Percentiles rank a stretch among this genome's conserved stretches.
Evolutionary conservation across 2,113 vertebrate genomes (phyloP).

Genomic region (Phasianus colchicus): DNA sequence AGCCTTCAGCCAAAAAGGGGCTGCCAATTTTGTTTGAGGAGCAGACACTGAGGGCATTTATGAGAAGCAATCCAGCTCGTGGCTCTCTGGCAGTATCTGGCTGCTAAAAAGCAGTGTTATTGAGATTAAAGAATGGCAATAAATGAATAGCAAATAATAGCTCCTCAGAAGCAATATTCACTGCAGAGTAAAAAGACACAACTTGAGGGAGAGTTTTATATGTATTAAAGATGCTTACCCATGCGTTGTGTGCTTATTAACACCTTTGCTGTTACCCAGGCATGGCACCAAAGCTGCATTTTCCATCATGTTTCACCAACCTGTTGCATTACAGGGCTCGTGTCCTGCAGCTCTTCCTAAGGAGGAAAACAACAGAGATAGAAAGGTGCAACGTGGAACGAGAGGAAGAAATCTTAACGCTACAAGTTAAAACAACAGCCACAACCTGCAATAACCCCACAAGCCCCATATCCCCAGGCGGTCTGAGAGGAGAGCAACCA

Average conservation of each 20-base stretch:
- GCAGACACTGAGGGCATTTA: background rate
- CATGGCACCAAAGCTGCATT: background rate
- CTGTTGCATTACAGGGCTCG: background rate
- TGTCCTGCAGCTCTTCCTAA: background rate
- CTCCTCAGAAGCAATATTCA: background rate
- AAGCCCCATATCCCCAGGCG: background rate
- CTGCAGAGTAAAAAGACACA: background rate
- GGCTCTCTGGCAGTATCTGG: background rate
- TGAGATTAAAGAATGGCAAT: rapidly evolving
- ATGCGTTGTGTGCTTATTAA: rapidly evolving
- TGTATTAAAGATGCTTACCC: background rate
- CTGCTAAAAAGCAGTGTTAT: background rate
- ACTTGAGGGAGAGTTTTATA: background rate
- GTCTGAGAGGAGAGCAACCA: background rate
- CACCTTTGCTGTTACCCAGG: background rate
- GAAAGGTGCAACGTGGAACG: background rate
- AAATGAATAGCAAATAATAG: background rate
- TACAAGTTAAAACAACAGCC: background rate
- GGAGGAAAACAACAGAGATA: background rate
- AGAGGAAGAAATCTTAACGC: background rate
- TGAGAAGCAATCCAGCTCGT: background rate
- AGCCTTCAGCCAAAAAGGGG: background rate
- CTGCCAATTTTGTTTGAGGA: background rate
- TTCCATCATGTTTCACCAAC: background rate
- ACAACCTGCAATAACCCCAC: background rate